Evolutionary conservation across 2,888 invertebrate genomes (phyloP).

Genomic region (Drosophila meridiana): DNA sequence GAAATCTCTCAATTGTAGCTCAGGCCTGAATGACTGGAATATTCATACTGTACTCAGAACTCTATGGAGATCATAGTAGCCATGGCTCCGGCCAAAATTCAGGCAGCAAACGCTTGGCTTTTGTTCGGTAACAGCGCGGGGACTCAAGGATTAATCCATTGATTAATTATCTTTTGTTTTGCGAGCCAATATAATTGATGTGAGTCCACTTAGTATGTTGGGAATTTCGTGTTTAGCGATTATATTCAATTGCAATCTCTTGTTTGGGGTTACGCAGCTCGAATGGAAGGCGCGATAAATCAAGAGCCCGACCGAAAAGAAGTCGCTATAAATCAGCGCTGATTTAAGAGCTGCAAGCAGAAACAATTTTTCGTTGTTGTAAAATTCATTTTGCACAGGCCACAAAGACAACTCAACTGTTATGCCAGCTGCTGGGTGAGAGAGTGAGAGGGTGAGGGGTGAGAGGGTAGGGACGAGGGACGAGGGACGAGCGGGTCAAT

Average conservation of each 20-base stretch:
- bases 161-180: slow-evolving; percentile 6
- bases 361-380: slow-evolving; percentile 9
- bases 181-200: not conserved
- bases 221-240: slow-evolving; percentile 14
- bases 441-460: not conserved
- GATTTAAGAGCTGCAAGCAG: slow-evolving; percentile 43
- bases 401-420: slow-evolving; percentile 25
- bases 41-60: no score
- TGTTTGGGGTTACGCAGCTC: slow-evolving; percentile 38
- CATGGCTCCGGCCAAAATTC: not conserved
- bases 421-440: not conserved
- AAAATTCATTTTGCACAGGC: slow-evolving; percentile 31
- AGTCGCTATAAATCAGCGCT: slow-evolving; percentile 52
- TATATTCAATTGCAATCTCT: slow-evolving; percentile 39
- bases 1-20: no score
- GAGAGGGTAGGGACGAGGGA: not conserved
- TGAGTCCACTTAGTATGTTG: not conserved
- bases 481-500: slow-evolving; percentile 28
- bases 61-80: not conserved
- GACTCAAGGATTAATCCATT: slow-evolving; percentile 15
- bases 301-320: slow-evolving; percentile 33
- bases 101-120: not conserved
- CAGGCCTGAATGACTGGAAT: no score
- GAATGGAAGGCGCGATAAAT: slow-evolving; percentile 44
- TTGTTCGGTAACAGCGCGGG: not conserved